Evolutionary conservation across 2,888 invertebrate genomes (phyloP), one percentile per base, ranked within the genome.

Genomic region (Limnephilus lunatus): DNA sequence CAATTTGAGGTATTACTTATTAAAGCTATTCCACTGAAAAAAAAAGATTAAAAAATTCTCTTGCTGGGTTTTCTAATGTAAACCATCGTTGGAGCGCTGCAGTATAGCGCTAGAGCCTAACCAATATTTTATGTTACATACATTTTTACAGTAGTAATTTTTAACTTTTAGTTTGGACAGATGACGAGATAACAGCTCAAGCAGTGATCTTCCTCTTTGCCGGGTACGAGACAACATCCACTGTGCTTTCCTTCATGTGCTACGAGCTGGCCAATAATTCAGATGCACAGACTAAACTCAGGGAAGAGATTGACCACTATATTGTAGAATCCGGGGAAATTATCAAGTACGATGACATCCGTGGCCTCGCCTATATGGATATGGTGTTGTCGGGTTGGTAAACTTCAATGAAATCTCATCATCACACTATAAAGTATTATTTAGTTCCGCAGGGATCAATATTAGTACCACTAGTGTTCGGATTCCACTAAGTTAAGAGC

Each of bases 301-400:
- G 93, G 0, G 53, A 94, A 12, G 95, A 95, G 91, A 93, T 95
- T 14, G 94, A 95, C 90, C 88, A 93, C 5, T 93, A 83, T 68
- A 93, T 90, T 2, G n/a, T 32, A 32, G 83, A 93, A 0, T 92
- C 92, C 0, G 5, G 93, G 0, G 94, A 94, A 0, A 86, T 94
- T 2, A 87, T 94, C 0, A 93, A 94, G 2, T 95, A 95, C 91
- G 94, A 95, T 3, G 92, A 92, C 0, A 86, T 95, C 5, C 94
- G 94, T 4, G 89, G 86, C 0, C 94, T 95, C 94, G 90, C 93
- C 12, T 95, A 95, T 91, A 90, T 95, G 35, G 94, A 95, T 25
- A 95, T 94, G 2, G 94, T 95, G 5, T 82, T 95, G 12, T 94
- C 94, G 90, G 95, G 95, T 92, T 30, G 94, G 19, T 89, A 68